These are phyloP conservation scores for Macaria liturata DNA, from an alignment of 2,888 invertebrate species.

Conservation along the genomic window DNA sequence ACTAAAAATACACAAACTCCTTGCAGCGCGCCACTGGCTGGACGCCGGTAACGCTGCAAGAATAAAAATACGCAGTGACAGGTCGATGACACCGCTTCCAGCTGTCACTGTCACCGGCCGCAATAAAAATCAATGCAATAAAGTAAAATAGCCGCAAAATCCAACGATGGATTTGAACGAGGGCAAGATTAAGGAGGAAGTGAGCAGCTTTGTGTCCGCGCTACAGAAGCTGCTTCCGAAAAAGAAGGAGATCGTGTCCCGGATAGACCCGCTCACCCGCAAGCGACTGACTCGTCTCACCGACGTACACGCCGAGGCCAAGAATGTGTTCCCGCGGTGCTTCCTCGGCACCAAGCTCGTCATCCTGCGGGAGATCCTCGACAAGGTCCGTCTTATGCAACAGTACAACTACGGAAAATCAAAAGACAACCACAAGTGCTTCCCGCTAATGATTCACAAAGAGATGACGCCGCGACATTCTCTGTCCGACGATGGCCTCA, in stretches of 20 bases:
- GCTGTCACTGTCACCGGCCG: constrained; percentile 46
- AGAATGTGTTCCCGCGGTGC: constrained; percentile 71
- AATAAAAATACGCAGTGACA: constrained; percentile 68
- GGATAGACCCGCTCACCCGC: constrained; percentile 51
- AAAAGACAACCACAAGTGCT: constrained; percentile 64
- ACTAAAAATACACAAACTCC: constrained; percentile 61
- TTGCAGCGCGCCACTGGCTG: constrained; percentile 66
- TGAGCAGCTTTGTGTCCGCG: constrained; percentile 62
- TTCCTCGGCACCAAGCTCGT: constrained; percentile 69
- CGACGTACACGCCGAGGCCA: constrained; percentile 70
- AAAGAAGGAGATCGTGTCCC: constrained; percentile 59
- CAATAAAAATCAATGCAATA: constrained; percentile 5
- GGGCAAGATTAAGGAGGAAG: constrained; percentile 66
- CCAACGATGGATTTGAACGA: constrained; percentile 73
- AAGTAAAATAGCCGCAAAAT: constrained; percentile 50
- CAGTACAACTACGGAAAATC: constrained; percentile 71
- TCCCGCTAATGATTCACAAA: constrained; percentile 63
- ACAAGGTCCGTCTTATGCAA: constrained; percentile 69
- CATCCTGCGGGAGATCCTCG: constrained; percentile 62
- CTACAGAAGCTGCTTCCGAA: constrained; percentile 68
- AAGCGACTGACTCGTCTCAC: constrained; percentile 54
- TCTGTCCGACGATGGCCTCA: constrained; percentile 53
- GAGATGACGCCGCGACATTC: constrained; percentile 60
- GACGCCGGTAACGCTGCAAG: constrained; percentile 48
- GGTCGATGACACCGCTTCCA: constrained; percentile 69